Percentiles rank a stretch among this genome's conserved stretches.
Evolutionary conservation across 2,888 invertebrate genomes (phyloP).

Genomic region (Choristoneura rosaceana): DNA sequence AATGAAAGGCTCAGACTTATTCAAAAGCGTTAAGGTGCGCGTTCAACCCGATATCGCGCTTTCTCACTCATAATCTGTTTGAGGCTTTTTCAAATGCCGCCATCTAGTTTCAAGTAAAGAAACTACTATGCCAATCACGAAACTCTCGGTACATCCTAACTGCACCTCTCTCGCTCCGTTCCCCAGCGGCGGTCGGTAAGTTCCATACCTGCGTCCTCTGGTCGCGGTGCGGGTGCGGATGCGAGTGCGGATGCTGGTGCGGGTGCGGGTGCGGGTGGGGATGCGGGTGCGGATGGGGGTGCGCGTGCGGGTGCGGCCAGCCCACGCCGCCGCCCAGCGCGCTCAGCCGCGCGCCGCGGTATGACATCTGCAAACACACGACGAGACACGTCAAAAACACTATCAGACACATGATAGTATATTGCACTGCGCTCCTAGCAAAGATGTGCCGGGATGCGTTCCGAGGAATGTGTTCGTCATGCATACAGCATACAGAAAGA

Average conservation of each 20-base stretch:
- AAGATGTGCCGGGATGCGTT: no score
- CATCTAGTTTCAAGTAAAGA: no score
- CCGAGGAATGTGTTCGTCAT: no score
- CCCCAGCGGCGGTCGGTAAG: background rate
- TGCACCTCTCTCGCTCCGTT: background rate
- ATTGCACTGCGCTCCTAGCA: no score
- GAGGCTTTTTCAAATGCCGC: no score
- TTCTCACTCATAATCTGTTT: no score
- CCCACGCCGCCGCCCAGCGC: constrained; percentile 71
- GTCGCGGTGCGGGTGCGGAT: constrained; percentile 48
- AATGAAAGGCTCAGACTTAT: no score
- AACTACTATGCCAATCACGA: no score
- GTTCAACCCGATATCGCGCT: no score
- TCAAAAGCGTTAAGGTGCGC: no score
- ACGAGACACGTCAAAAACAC: background rate
- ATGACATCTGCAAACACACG: constrained; percentile 66
- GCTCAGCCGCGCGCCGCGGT: constrained; percentile 71
- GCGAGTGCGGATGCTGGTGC: constrained; percentile 48
- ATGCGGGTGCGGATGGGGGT: constrained; percentile 43
- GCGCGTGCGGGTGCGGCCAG: constrained; percentile 61
- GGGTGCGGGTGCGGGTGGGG: constrained; percentile 47
- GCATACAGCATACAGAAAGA: no score
- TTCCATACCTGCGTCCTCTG: constrained; percentile 63
- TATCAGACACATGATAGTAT: background rate
- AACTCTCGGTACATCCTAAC: background rate